Conservation (phyloP, 2,888 invertebrate genomes). For the Drosophila algonquin region DNA sequence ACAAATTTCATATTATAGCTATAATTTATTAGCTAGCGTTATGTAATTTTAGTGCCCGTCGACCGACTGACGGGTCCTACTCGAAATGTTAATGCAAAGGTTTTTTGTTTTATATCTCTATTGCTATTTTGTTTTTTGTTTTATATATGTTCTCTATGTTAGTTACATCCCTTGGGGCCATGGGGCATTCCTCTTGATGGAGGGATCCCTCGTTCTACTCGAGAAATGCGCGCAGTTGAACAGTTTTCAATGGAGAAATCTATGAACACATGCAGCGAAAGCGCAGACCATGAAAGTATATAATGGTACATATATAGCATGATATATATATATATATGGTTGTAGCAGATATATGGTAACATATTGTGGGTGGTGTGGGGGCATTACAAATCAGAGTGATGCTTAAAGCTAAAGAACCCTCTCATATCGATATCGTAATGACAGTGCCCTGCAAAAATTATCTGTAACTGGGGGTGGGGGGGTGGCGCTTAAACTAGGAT, state of each 20-base stretch:
- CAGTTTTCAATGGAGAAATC: conserved; percentile 27
- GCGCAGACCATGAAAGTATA: conserved; percentile 38
- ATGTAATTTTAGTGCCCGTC: conserved; percentile 62
- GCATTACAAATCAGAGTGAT: conserved; percentile 51
- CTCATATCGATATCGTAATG: conserved; percentile 16
- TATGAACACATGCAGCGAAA: conserved; percentile 49
- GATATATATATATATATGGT: conserved; percentile 38
- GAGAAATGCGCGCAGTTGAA: conserved; percentile 37
- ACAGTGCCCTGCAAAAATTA: conserved; percentile 19
- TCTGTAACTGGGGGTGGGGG: conserved; percentile 34
- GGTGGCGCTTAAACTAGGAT: conserved; percentile 11
- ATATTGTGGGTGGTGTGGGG: conserved; percentile 13
- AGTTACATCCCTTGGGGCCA: conserved; percentile 32
- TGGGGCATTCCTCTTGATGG: background rate
- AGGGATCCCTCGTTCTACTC: conserved; percentile 14
- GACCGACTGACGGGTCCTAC: conserved; percentile 21
- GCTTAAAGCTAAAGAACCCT: conserved; percentile 68
- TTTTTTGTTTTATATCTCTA: conserved; percentile 25
- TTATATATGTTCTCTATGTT: conserved; percentile 29
- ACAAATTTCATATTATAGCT: conserved; percentile 79
- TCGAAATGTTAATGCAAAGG: conserved; percentile 43
- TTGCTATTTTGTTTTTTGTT: conserved; percentile 13
- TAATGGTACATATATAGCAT: conserved; percentile 31
- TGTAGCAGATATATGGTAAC: conserved; percentile 19
- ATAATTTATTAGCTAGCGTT: conserved; percentile 77